Evolutionary conservation across 2,113 vertebrate species (phyloP).

Genomic region (Myotis davidii): DNA sequence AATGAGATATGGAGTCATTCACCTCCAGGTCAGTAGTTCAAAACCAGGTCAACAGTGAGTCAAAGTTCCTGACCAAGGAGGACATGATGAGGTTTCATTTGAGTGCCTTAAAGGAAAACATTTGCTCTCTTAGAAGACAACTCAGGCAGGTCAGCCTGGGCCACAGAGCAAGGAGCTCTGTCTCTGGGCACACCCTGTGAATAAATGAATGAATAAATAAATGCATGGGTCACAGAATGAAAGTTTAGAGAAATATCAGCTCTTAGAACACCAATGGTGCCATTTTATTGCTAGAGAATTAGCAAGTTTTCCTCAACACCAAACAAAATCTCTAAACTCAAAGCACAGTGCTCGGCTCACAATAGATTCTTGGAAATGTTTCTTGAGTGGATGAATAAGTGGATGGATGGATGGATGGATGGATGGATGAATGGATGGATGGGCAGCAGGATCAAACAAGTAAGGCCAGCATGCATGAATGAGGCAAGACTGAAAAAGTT

Average conservation of each 20-base stretch:
- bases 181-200: neutral
- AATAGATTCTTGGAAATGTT: neutral
- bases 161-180: neutral
- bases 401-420: neutral
- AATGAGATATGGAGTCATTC: constrained; percentile 66
- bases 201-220: neutral
- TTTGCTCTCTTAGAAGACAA: constrained; percentile 19
- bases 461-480: neutral
- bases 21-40: constrained; percentile 76
- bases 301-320: neutral
- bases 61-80: constrained; percentile 57
- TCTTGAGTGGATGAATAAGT: neutral
- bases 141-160: constrained; percentile 21
- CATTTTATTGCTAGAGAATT: neutral
- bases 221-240: neutral
- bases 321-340: neutral
- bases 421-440: neutral
- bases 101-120: constrained; percentile 66
- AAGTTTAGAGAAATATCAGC: neutral
- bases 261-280: neutral
- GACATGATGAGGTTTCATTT: neutral
- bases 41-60: constrained; percentile 72
- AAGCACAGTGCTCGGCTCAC: neutral
- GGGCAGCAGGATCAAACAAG: neutral
- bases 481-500: neutral